Evolutionary conservation across 2,888 invertebrate genomes (phyloP).

Genomic region (Osmoderma eremita): DNA sequence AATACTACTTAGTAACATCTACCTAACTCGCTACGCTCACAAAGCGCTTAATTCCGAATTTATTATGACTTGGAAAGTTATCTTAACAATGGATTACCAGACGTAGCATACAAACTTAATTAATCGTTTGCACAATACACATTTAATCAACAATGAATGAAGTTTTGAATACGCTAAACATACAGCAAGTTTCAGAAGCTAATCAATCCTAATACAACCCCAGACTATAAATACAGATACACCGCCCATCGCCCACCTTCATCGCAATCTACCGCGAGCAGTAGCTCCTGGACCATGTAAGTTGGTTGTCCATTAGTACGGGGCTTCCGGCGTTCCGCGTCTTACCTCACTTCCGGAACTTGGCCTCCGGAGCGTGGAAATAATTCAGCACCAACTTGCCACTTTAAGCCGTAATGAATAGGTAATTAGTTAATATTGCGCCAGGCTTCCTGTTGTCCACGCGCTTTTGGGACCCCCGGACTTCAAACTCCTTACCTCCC

Average conservation of each 20-base stretch:
- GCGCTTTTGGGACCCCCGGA: slow-evolving; percentile 53
- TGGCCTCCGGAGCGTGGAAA: slow-evolving; percentile 61
- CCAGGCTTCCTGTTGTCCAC: slow-evolving; percentile 62
- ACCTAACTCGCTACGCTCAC: too few species aligned
- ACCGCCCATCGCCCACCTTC: slow-evolving; percentile 18
- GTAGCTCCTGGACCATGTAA: slow-evolving; percentile 46
- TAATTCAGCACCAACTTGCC: slow-evolving; percentile 66
- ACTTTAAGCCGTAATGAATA: slow-evolving; percentile 66
- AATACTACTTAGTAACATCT: too few species aligned
- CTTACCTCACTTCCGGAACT: slow-evolving; percentile 64
- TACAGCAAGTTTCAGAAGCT: slow-evolving; percentile 40
- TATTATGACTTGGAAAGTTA: not conserved
- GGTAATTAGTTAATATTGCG: slow-evolving; percentile 65
- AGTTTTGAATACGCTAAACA: slow-evolving; percentile 31
- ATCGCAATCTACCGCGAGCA: slow-evolving; percentile 16
- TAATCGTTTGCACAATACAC: slow-evolving; percentile 31
- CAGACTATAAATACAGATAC: slow-evolving; percentile 15
- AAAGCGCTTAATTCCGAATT: too few species aligned
- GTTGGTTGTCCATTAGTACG: slow-evolving; percentile 48
- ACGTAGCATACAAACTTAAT: slow-evolving; percentile 16
- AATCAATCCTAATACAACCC: slow-evolving; percentile 62
- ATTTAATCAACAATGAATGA: slow-evolving; percentile 33
- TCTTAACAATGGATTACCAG: not conserved
- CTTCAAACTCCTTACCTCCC: slow-evolving; percentile 50
- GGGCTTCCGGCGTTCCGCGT: slow-evolving; percentile 62